Base-by-base conservation (phyloP, 2,797 vertebrate species). In the Sorex maritimensis region DNA sequence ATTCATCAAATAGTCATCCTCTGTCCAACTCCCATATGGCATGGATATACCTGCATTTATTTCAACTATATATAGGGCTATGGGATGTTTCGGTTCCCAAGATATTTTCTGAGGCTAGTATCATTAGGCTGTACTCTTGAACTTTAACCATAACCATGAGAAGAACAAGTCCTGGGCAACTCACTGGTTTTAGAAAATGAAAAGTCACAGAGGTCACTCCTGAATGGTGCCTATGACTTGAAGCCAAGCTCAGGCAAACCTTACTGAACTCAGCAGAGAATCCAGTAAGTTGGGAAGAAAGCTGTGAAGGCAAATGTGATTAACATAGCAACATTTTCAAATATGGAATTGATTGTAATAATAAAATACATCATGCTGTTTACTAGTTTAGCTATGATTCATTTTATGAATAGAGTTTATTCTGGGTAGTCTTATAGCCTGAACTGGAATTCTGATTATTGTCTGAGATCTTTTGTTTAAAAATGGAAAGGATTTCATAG, bases 331-430 rank as follows among this genome's bases (percentile, higher is more conserved):
- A 26, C 17, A 67, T 52, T 93, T 91, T 79, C 28, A 49, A 89
- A 83, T 55, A 5, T 4, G 80, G 14, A 21, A 3, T 55, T 94
- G 78, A 80, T 63, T 28, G 24, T 44, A 28, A 87, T 61, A 63
- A 52, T 78, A 65, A 90, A 87, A 75, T 87, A 71, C 30, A 71
- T 91, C 61, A 71, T 63, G 7, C 14, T 68, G 38, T 73, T 52
- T 78, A 65, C 8, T 61, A 82, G 26, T 81, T 89, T 71, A 86
- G 10, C 49, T 87, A 24, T 83, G 84, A 87, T 82, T 75, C 14
- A 63, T 84, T 89, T 91, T 83, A 73, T 86, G 68, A 93, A 46
- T 65, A n/a, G n/a, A 74, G 30, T 89, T 93, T 92, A 15, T 80
- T 92, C 34, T 92, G 63, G 68, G 23, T 14, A 75, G 6, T 72